Evolutionary conservation across 1,140 invertebrate species (phyloP), one percentile per base, ranked within the genome.

Genomic region (Aphaenogaster ashmeadi): DNA sequence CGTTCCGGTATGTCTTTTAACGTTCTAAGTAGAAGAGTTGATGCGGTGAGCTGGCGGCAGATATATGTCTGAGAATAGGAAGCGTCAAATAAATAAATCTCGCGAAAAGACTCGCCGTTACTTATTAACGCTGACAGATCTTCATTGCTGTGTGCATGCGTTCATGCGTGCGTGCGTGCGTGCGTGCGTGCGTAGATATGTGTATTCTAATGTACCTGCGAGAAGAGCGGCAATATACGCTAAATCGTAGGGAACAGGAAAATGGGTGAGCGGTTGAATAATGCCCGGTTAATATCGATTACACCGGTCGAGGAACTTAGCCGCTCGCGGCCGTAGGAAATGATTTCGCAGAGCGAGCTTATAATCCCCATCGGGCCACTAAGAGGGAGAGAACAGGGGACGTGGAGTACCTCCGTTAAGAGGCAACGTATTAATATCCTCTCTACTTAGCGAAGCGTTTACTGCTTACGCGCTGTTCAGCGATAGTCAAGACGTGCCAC

Each of bases 361-460:
- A 75, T 60, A 84, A 69, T 54, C 85, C 67, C 36, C 81, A 44
- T 80, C 33, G 77, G 52, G 54, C 52, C n/a, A 38, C 58, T 11
- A 44, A 58, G 47, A 13, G n/a, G 21, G 27, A 50, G 38, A 52
- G 56, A 54, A 80, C 77, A 86, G 71, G 66, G 66, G 21, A 44
- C 60, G 58, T 18, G 52, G 67, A 79, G 86, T 75, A 86, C 80
- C 80, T 83, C 86, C 86, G 78, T 87, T 87, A 87, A 87, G 27
- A 27, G 58, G 85, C 80, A 79, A 69, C 74, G 86, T 75, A 91
- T 89, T 87, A 91, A 93, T 89, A 88, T 79, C 71, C 80, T 90
- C 86, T 92, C 90, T 89, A 90, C 89, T 89, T 91, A 90, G 87
- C 64, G 64, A 86, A 92, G 75, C 87, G 84, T 91, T 89, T 86